Conservation (phyloP, 2,113 vertebrate species). For the Malurus cyaneus region DNA sequence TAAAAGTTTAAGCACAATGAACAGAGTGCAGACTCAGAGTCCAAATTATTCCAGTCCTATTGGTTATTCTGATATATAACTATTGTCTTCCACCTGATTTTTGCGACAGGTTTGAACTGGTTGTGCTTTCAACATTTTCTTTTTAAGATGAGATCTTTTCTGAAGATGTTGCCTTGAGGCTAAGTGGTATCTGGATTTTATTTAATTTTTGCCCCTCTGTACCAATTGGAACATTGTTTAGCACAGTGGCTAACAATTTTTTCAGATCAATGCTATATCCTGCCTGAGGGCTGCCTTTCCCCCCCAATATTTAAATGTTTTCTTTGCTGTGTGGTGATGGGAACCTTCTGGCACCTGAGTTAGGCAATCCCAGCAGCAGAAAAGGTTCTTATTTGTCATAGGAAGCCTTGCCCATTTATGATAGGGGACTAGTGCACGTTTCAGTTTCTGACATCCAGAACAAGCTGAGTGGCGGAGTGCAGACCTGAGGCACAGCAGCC, state of each 20-base stretch:
- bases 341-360: neutral
- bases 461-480: neutral
- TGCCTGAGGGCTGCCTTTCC: neutral
- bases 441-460: neutral
- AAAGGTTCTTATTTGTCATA: neutral
- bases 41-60: neutral
- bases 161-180: neutral
- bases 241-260: neutral
- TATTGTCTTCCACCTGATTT: neutral
- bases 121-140: neutral
- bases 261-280: neutral
- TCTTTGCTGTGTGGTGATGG: neutral
- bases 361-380: neutral
- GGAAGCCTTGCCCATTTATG: neutral
- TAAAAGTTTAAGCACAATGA: neutral
- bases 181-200: neutral
- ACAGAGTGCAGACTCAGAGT: neutral
- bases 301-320: neutral
- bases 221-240: neutral
- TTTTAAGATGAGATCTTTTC: neutral
- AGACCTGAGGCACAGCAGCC: neutral
- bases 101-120: neutral
- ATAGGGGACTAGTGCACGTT: accelerated
- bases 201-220: neutral
- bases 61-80: neutral